phyloP scores from a whole-genome alignment of 2,888 invertebrate species.

The Rhamnusium bicolor region DNA sequence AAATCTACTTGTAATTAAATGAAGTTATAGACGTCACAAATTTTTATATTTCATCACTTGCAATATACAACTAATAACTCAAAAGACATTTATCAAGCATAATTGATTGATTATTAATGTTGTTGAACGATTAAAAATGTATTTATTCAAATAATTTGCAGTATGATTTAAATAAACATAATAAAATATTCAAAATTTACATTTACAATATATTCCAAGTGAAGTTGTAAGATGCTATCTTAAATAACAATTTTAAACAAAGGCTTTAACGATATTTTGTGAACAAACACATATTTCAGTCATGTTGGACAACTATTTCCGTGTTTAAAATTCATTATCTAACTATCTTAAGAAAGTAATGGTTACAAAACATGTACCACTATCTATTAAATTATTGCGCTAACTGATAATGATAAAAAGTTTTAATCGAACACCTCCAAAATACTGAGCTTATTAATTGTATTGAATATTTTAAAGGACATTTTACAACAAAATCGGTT shows the following conservation, averaged over 20 bases:
- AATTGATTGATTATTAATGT: neutral
- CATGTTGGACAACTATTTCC: neutral
- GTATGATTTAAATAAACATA: slow-evolving; percentile 15
- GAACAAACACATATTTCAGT: neutral
- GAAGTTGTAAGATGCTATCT: neutral
- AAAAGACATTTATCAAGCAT: neutral
- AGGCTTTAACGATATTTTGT: neutral
- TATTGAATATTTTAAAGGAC: too few relatives aligned
- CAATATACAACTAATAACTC: neutral
- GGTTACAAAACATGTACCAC: neutral
- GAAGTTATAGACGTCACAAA: too few relatives aligned
- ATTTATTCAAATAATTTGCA: slow-evolving; percentile 16
- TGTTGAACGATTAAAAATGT: neutral
- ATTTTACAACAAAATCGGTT: too few relatives aligned
- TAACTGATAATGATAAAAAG: too few relatives aligned
- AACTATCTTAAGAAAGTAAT: neutral
- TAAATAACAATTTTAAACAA: neutral
- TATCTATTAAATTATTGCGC: too few relatives aligned
- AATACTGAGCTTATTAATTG: too few relatives aligned
- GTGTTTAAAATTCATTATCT: neutral
- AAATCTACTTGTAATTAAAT: too few relatives aligned
- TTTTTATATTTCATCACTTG: neutral
- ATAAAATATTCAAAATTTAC: neutral
- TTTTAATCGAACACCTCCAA: too few relatives aligned
- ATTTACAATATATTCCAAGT: slow-evolving; percentile 4